These are phyloP conservation scores for Drosophila cracens DNA, from an alignment of 2,888 invertebrate genomes.

Conservation along the genomic window DNA sequence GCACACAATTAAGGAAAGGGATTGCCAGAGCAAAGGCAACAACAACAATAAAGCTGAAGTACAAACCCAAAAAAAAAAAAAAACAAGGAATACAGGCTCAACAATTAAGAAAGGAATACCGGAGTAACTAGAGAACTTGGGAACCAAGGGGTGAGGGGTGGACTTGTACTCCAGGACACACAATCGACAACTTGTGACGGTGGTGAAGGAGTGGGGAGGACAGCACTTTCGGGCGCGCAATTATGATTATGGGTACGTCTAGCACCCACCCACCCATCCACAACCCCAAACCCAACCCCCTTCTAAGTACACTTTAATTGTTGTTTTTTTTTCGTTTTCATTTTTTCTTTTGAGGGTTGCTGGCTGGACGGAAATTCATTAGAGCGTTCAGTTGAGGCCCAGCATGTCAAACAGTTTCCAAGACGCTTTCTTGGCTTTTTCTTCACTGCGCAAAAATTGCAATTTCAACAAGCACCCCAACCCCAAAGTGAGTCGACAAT, in stretches of 20 bases:
- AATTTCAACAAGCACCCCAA: constrained; percentile 57
- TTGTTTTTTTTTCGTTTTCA: constrained; percentile 54
- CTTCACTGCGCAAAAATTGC: constrained; percentile 72
- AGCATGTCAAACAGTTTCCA: constrained; percentile 77
- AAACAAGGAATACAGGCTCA: constrained; percentile 44
- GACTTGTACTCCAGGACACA: constrained; percentile 19
- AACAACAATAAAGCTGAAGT: constrained; percentile 8
- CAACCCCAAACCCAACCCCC: constrained; percentile 11
- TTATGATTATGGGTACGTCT: constrained; percentile 77
- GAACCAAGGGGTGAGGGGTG: neutral
- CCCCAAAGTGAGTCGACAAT: constrained; percentile 55
- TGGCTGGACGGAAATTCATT: constrained; percentile 79
- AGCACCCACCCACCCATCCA: constrained; percentile 8
- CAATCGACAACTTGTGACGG: constrained; percentile 59
- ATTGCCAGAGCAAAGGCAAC: constrained; percentile 30
- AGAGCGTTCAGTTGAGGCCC: constrained; percentile 68
- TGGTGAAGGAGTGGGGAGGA: neutral
- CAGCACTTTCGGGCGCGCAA: constrained; percentile 64
- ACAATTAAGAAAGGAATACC: constrained; percentile 66
- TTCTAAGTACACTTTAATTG: constrained; percentile 74
- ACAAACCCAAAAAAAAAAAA: constrained; percentile 4
- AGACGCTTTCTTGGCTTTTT: constrained; percentile 77
- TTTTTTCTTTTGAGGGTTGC: constrained; percentile 53
- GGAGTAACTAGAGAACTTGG: constrained; percentile 33
- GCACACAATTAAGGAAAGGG: constrained; percentile 73